Conservation (phyloP, 37 sponge, comb jelly and placozoan genomes). For the Bolinopsis microptera region DNA sequence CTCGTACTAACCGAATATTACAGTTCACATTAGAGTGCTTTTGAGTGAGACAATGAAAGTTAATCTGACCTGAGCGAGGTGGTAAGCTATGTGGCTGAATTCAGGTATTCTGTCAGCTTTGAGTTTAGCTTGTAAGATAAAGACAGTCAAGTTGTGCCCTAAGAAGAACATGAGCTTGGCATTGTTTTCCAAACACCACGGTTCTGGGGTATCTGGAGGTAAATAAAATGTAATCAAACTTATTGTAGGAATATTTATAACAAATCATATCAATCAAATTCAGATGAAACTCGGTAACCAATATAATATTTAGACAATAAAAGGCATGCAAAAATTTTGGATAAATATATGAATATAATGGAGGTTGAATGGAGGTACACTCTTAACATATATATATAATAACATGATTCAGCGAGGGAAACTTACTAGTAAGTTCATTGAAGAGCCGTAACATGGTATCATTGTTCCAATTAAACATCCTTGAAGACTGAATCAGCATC, state of each 20-base stretch:
- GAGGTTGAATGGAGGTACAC: too few relatives aligned
- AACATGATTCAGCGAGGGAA: too few relatives aligned
- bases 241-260: too few relatives aligned
- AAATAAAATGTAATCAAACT: not conserved
- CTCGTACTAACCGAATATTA: too few relatives aligned
- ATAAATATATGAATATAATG: too few relatives aligned
- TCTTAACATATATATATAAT: too few relatives aligned
- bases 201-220: conserved; percentile 60
- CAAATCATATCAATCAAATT: too few relatives aligned
- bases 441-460: not conserved
- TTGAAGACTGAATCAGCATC: not conserved
- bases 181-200: conserved; percentile 60
- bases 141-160: conserved; percentile 2
- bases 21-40: too few relatives aligned
- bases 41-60: too few relatives aligned
- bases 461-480: not conserved
- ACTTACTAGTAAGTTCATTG: conserved; percentile 38
- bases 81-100: conserved; percentile 50
- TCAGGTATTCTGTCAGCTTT: conserved; percentile 7
- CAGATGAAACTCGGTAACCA: too few relatives aligned
- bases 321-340: too few relatives aligned
- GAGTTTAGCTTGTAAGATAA: conserved; percentile 7
- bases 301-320: too few relatives aligned
- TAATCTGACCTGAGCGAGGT: conserved; percentile 54
- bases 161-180: conserved; percentile 54